These are phyloP conservation scores for Leucophenga montana DNA, from an alignment of 2,888 invertebrate species.

Conservation along the genomic window DNA sequence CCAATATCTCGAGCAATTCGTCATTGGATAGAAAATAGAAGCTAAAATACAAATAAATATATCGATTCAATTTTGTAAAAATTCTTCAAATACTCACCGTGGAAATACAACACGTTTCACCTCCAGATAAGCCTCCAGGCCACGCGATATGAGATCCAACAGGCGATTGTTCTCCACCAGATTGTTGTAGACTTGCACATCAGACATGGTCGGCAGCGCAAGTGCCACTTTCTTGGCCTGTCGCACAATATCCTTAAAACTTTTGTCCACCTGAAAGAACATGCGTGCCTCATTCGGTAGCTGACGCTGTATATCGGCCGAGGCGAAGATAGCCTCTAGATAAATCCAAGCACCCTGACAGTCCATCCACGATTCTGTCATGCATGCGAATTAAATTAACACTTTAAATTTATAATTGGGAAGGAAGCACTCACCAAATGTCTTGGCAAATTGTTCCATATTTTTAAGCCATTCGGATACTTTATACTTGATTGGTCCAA, in stretches of 20 bases:
- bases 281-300: slow-evolving; percentile 91
- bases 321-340: slow-evolving; percentile 94
- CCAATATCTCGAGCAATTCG: slow-evolving; percentile 90
- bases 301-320: slow-evolving; percentile 94
- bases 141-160: slow-evolving; percentile 91
- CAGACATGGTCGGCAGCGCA: slow-evolving; percentile 86
- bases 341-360: slow-evolving; percentile 97
- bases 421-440: slow-evolving; percentile 85
- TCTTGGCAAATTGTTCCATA: slow-evolving; percentile 83
- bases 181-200: slow-evolving; percentile 80
- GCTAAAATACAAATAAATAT: slow-evolving; percentile 42
- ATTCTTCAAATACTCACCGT: slow-evolving; percentile 69
- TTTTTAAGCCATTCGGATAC: slow-evolving; percentile 88
- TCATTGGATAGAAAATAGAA: slow-evolving; percentile 94
- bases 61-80: too few relatives aligned
- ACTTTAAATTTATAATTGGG: too few relatives aligned
- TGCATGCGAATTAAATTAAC: too few relatives aligned
- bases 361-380: slow-evolving; percentile 79
- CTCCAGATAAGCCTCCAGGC: slow-evolving; percentile 90
- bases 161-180: slow-evolving; percentile 83
- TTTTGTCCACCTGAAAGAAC: slow-evolving; percentile 89
- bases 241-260: slow-evolving; percentile 91
- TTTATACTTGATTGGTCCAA: slow-evolving; percentile 85
- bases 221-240: slow-evolving; percentile 85
- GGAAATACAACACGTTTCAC: slow-evolving; percentile 91